A percentile compares a stretch with the other conserved stretches of the same genome.
Evolutionary conservation across 2,797 vertebrate genomes (phyloP).

Genomic region (Phalloptychus januarius): DNA sequence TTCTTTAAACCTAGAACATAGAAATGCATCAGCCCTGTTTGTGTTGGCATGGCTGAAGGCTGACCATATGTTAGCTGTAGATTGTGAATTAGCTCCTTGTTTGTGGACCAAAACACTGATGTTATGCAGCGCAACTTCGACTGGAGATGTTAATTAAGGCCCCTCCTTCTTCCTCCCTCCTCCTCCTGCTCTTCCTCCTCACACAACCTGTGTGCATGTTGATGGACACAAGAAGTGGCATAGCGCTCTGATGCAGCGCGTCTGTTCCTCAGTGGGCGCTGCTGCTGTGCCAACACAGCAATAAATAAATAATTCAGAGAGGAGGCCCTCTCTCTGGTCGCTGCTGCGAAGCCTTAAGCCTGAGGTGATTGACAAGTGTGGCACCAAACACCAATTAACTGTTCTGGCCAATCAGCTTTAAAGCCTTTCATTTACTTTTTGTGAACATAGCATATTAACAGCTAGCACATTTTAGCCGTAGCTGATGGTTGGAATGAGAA

Average conservation of each 20-base stretch:
- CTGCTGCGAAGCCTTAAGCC: constrained; percentile 1
- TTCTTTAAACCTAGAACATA: background rate
- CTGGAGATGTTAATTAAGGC: constrained; percentile 74
- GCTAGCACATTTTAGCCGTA: background rate
- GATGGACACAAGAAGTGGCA: constrained; percentile 22
- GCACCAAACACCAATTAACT: constrained; percentile 40
- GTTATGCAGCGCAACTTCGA: constrained; percentile 58
- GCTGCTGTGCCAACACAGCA: constrained; percentile 23
- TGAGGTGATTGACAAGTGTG: constrained; percentile 33
- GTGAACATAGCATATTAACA: background rate
- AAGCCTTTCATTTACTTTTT: constrained; percentile 16
- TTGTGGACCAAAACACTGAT: constrained; percentile 46
- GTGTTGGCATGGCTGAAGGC: constrained; percentile 20
- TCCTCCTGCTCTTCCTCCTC: background rate
- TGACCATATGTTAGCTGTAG: constrained; percentile 10
- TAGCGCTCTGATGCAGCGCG: constrained; percentile 1
- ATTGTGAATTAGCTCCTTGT: constrained; percentile 39
- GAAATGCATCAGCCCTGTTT: constrained; percentile 2
- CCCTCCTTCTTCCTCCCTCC: constrained; percentile 1
- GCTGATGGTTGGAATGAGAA: background rate
- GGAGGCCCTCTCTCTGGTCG: background rate
- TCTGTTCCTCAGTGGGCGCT: constrained; percentile 7
- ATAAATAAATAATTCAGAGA: constrained; percentile 34
- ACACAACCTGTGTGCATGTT: constrained; percentile 5
- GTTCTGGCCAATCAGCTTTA: constrained; percentile 13